Percentiles rank a stretch among this genome's conserved stretches.
Conservation (phyloP, 2,113 vertebrate species). For the Zapus hudsonius region DNA sequence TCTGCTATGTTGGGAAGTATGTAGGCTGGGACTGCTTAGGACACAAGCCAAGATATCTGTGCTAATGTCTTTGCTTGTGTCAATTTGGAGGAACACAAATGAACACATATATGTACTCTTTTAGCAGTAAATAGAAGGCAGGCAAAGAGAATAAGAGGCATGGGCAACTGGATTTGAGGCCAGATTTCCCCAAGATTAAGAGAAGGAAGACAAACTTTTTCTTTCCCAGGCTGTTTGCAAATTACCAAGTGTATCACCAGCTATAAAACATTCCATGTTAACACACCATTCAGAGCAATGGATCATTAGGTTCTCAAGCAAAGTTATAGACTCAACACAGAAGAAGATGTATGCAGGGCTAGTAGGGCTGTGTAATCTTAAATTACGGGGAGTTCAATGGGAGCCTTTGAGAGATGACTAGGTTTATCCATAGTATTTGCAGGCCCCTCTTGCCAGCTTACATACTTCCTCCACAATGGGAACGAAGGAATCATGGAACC, state of each 20-base stretch:
- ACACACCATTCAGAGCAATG: slow-evolving; percentile 63
- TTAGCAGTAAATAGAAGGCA: slow-evolving; percentile 51
- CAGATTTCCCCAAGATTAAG: slow-evolving; percentile 67
- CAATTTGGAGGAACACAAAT: slow-evolving; percentile 12
- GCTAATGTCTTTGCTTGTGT: slow-evolving; percentile 32
- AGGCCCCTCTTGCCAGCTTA: slow-evolving; percentile 74
- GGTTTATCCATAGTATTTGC: slow-evolving; percentile 80
- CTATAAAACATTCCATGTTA: slow-evolving; percentile 69
- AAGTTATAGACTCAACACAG: slow-evolving; percentile 73
- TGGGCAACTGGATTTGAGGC: slow-evolving; percentile 17
- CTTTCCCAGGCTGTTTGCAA: slow-evolving; percentile 53
- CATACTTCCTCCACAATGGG: slow-evolving; percentile 72
- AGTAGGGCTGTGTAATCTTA: slow-evolving; percentile 82
- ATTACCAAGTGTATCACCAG: slow-evolving; percentile 68
- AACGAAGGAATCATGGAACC: slow-evolving; percentile 75
- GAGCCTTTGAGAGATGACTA: slow-evolving; percentile 80
- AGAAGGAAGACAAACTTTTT: slow-evolving; percentile 54
- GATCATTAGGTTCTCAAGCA: slow-evolving; percentile 70
- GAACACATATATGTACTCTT: background rate
- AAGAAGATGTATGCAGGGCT: slow-evolving; percentile 78
- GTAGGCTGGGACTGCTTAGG: background rate
- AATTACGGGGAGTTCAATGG: slow-evolving; percentile 80
- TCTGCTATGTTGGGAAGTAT: background rate
- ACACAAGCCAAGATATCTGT: background rate
- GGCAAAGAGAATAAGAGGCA: slow-evolving; percentile 11